Percentiles rank a stretch among this genome's conserved stretches.
Evolutionary conservation across 2,888 invertebrate genomes (phyloP).

Genomic region (Melinaea marsaeus): DNA sequence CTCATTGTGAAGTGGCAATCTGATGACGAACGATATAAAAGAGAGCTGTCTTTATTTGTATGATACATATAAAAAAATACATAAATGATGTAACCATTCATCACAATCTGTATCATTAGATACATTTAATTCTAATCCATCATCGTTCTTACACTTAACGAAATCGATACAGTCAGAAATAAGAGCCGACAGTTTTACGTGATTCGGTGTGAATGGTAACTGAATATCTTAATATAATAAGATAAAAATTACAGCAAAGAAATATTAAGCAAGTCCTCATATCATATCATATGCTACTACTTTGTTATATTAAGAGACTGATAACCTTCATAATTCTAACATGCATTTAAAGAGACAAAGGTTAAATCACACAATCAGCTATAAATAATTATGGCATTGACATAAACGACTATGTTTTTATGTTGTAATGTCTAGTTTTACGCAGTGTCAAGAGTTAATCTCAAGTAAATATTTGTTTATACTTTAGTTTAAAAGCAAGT

Average conservation of each 20-base stretch:
- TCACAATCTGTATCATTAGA: constrained; percentile 19
- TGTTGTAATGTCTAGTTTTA: neutral
- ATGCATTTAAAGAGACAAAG: neutral
- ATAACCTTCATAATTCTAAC: too few relatives aligned
- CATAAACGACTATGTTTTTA: neutral
- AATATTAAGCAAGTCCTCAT: too few relatives aligned
- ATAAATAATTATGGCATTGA: neutral
- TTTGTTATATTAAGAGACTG: too few relatives aligned
- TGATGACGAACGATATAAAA: too few relatives aligned
- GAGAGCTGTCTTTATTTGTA: neutral
- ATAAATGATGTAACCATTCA: constrained; percentile 24
- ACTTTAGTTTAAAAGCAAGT: neutral
- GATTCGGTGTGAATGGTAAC: constrained; percentile 14
- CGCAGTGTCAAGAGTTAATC: neutral
- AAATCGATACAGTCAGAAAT: constrained; percentile 18
- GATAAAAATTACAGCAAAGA: neutral
- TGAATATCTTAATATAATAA: neutral
- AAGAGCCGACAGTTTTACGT: constrained; percentile 12
- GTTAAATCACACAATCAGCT: neutral
- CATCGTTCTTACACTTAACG: constrained; percentile 13
- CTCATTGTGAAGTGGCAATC: constrained; percentile 2
- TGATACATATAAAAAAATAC: constrained; percentile 1
- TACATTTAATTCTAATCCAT: constrained; percentile 18
- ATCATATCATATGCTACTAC: too few relatives aligned
- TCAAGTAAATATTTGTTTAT: neutral